Conservation (phyloP, 2,113 vertebrate genomes). For the Malurus elegans region DNA sequence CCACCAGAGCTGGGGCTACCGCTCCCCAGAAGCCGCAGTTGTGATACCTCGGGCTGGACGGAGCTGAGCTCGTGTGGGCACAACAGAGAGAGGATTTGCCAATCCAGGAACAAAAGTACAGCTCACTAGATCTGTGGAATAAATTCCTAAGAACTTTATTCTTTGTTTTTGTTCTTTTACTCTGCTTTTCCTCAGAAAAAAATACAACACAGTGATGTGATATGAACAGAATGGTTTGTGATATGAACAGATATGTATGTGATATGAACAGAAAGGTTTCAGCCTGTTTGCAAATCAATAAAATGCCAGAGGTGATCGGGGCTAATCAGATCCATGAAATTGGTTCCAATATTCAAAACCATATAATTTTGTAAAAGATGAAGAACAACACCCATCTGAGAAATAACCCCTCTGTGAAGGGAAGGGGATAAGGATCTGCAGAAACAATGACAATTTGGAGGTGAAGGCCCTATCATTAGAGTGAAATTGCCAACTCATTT, state of each 20-base stretch:
- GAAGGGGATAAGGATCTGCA: background rate
- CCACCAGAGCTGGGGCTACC: fast-evolving
- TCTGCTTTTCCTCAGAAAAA: background rate
- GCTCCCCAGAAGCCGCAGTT: background rate
- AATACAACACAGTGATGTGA: background rate
- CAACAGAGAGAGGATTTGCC: background rate
- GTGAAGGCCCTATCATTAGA: background rate
- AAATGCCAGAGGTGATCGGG: background rate
- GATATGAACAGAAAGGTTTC: background rate
- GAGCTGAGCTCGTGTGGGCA: fast-evolving
- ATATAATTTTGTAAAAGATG: background rate
- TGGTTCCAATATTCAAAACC: background rate
- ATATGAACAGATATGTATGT: background rate
- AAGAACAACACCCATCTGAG: background rate
- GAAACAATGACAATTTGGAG: background rate
- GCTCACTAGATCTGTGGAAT: background rate
- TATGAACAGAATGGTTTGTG: background rate
- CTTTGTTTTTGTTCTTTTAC: background rate
- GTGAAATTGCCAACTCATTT: background rate
- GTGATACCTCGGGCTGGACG: fast-evolving
- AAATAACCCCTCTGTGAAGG: background rate
- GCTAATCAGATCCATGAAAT: background rate
- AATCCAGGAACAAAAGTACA: background rate
- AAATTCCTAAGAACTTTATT: background rate
- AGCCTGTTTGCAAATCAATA: background rate